Base-by-base conservation (phyloP, 2,113 vertebrate species). In the Passer domesticus region DNA sequence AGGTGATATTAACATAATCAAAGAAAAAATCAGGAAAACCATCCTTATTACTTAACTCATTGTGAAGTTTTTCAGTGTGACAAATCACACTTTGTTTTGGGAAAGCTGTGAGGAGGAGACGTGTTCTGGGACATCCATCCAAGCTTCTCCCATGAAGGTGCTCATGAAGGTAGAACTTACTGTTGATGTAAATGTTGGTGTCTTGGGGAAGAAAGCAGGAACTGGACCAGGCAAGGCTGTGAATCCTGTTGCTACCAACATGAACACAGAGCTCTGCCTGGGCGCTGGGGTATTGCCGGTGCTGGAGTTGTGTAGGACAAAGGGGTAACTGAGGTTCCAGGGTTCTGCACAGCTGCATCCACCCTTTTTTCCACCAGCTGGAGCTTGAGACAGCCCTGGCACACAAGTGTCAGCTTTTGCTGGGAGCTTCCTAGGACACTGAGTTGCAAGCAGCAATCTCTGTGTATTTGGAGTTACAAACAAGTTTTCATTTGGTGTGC, bases 261-360 rank as follows among this genome's bases (percentile, higher is more conserved):
- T 0, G 0, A 17, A 7, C 28, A 52, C 5, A 15, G 33, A 72
- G 25, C 27, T 66, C 59, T 80, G 23, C 44, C 13, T 2, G 2
- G 10, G 13, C 43, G 69, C 24, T 22, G 63, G 31, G 10, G 0
- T 30, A 10, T 30, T 69, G 33, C 53, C 1, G 5, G 5, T 52
- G 46, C 53, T 56, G 30, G 64, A 60, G 30, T 17, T 87, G n/a
- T 63, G 3, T 31, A 44, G 28, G 30, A 43, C 30, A 46, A 9
- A 14, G 46, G 15, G 5, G 30, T 75, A 39, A 20, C 44, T 31
- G 25, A 50, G 17, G 37, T 80, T 30, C 27, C 41, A 46, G 8
- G 47, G 21, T 44, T 84, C 16, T 23, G 17, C 0, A 0, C 7
- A 37, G 28, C 24, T 44, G 27, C 1, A 2, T 49, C 15, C 10